Conservation (phyloP, 1,140 invertebrate species). For the Cotesia chilonis region DNA sequence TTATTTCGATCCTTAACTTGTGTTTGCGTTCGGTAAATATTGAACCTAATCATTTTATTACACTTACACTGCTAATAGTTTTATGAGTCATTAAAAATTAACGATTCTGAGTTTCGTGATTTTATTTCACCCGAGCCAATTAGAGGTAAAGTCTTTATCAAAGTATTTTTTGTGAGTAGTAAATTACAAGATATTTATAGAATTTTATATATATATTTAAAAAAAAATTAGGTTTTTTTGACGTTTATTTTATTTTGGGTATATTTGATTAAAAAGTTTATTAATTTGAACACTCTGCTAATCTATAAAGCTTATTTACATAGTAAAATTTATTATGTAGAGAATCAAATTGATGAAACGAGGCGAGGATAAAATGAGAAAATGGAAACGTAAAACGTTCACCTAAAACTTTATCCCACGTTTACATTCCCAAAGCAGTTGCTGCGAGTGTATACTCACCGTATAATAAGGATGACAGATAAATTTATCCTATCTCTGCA, state of each 20-base stretch:
- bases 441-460: not conserved
- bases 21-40: too few species aligned
- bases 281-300: conserved; percentile 2
- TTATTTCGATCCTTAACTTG: too few species aligned
- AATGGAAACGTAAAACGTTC: conserved; percentile 8
- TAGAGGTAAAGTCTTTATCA: too few species aligned
- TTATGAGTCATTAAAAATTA: too few species aligned
- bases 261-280: not conserved
- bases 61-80: too few species aligned
- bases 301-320: not conserved
- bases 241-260: not conserved
- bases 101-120: too few species aligned
- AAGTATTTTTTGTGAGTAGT: too few species aligned
- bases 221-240: not conserved
- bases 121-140: too few species aligned
- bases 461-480: conserved; percentile 13
- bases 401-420: conserved; percentile 8
- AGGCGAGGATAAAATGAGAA: not conserved
- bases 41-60: too few species aligned
- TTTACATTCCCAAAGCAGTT: conserved; percentile 18
- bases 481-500: conserved; percentile 31
- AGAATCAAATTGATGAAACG: conserved; percentile 8
- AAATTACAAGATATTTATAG: not conserved
- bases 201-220: too few species aligned
- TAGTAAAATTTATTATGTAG: conserved; percentile 5